Base-by-base conservation (phyloP, 2,888 invertebrate genomes). In the Euphydryas editha region DNA sequence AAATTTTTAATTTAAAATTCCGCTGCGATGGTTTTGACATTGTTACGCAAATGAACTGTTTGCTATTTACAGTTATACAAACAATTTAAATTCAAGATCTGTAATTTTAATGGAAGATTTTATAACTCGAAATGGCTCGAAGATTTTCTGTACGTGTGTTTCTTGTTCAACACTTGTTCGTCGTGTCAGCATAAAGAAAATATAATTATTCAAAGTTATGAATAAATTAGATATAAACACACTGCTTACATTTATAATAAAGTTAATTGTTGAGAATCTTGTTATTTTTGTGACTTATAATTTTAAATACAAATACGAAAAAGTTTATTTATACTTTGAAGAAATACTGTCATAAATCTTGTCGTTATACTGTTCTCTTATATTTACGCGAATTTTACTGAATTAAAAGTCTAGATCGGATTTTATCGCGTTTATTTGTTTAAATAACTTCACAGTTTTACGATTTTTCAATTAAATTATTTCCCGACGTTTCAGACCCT, bases 111-210 rank as follows among this genome's bases (percentile, higher is more conserved):
- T 72, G 69, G 70, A 68, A 72, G 68, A 71, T 72, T 65, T 72
- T 73, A 68, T 81, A 79, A 80, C 75, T 75, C 71, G 78, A 70
- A 79, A 80, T 73, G 59, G 65, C 61, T 36, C 62, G 60, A 62
- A 59, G 65, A 64, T 67, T 62, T 63, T 68, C 49, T 46, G 57
- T 44, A 64, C 65, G 59, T 64, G 67, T 67, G 62, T 18, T 54
- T 49, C 39, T 47, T n/a, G n/a, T n/a, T n/a, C n/a, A 36, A 55
- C 39, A 60, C 17, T 49, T 49, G 49, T 42, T n/a, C 44, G 17
- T 54, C 4, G 24, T 24, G 49, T 51, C 7, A 51, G 49, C 49
- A 24, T 51, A 7, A 24, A 24, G 21, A 24, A 24, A 51, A 51
- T 15, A 21, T 24, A 49, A 49, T 49, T 49, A 15, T 49, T 21